Conservation (phyloP, 2,888 invertebrate genomes). For the Netelia melanura region DNA sequence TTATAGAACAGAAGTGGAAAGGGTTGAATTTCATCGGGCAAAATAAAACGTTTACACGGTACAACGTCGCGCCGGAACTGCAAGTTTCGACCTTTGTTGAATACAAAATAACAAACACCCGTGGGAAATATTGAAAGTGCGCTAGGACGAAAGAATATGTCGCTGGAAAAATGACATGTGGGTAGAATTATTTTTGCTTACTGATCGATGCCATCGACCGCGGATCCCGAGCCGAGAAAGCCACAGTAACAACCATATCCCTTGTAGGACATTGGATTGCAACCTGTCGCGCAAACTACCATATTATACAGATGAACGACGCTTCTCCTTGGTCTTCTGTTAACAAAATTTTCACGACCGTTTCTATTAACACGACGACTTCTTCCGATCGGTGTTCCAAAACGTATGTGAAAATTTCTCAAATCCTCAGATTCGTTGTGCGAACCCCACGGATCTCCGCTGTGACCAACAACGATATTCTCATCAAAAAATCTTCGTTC, state of each 20-base stretch:
- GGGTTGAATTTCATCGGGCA: neutral
- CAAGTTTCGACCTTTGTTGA: neutral
- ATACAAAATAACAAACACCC: neutral
- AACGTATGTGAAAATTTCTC: conserved; percentile 22
- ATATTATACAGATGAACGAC: conserved; percentile 94
- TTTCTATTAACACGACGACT: conserved; percentile 11
- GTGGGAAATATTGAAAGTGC: neutral
- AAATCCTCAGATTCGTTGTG: conserved; percentile 45
- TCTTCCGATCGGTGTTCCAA: neutral
- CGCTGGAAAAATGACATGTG: neutral
- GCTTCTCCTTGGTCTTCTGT: conserved; percentile 89
- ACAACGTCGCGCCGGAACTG: neutral
- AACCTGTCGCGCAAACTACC: conserved; percentile 94
- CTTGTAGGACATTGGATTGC: conserved; percentile 93
- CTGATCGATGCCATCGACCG: conserved; percentile 94
- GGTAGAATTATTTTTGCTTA: conserved; percentile 78
- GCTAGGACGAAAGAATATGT: neutral
- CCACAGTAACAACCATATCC: conserved; percentile 97
- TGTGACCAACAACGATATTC: conserved; percentile 73
- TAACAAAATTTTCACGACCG: conserved; percentile 27
- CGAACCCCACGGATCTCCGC: conserved; percentile 76
- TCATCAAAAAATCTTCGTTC: conserved; percentile 58
- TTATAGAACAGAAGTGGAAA: neutral
- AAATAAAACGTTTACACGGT: neutral
- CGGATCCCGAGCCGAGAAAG: conserved; percentile 92